A percentile compares a stretch with the other conserved stretches of the same genome.
These are phyloP conservation scores for Triplophysa tibetana DNA, from an alignment of 2,113 vertebrate species.

Conservation along the genomic window DNA sequence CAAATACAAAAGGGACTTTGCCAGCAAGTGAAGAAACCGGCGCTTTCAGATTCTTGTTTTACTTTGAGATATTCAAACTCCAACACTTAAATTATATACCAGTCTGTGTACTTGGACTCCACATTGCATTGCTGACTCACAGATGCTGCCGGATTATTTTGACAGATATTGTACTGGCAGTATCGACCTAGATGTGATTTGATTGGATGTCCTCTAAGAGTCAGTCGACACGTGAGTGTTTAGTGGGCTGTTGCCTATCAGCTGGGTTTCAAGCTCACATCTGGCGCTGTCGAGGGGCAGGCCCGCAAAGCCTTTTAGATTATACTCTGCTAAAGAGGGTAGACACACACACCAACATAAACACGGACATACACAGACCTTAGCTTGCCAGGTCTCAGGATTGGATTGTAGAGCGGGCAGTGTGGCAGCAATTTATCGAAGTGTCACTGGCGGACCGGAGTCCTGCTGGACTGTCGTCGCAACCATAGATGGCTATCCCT, in stretches of 20 bases:
- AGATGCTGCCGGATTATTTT: constrained; percentile 6
- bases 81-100: not conserved
- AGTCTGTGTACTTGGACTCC: constrained; percentile 20
- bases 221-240: constrained; percentile 17
- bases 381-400: not conserved
- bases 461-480: not conserved
- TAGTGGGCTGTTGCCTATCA: constrained; percentile 33
- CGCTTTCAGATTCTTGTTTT: not conserved
- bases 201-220: constrained; percentile 39
- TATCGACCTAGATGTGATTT: not conserved
- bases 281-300: constrained; percentile 43
- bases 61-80: not conserved
- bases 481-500: not conserved
- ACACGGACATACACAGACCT: constrained; percentile 1
- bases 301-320: constrained; percentile 37
- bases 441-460: not conserved
- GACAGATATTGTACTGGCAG: constrained; percentile 18
- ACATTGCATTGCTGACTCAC: constrained; percentile 6
- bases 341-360: not conserved
- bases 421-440: not conserved
- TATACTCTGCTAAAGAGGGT: constrained; percentile 40
- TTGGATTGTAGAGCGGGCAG: not conserved
- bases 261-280: constrained; percentile 47
- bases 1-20: not conserved
- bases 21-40: too few species aligned